phyloP scores from a whole-genome alignment of 2,888 invertebrate species.

The Ornithoptera alexandrae region DNA sequence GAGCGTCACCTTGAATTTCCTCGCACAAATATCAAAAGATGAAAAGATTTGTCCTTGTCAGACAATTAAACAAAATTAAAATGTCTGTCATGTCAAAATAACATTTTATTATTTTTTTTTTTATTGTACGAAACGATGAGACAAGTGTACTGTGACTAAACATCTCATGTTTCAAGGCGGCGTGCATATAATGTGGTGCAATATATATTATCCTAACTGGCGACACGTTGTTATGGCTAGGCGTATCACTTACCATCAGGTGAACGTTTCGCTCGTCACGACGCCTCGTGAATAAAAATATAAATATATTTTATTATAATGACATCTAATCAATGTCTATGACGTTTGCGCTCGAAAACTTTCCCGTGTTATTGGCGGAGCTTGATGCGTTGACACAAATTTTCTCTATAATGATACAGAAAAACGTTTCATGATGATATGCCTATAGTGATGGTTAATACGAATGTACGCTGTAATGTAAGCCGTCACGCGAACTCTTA shows the following conservation, averaged over 20 bases:
- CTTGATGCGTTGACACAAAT: slow-evolving; percentile 44
- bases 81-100: no score
- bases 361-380: slow-evolving; percentile 48
- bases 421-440: slow-evolving; percentile 39
- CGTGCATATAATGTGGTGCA: no score
- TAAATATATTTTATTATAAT: background rate
- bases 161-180: no score
- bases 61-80: no score
- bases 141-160: no score
- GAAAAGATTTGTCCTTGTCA: no score
- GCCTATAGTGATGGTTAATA: slow-evolving; percentile 37
- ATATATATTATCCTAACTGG: no score
- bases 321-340: slow-evolving; percentile 40
- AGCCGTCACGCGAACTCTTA: slow-evolving; percentile 54
- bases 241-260: no score
- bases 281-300: background rate
- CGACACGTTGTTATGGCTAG: no score
- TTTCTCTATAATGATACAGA: slow-evolving; percentile 58
- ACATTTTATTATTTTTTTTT: no score
- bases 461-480: slow-evolving; percentile 45
- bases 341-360: slow-evolving; percentile 46
- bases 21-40: background rate
- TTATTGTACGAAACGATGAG: no score
- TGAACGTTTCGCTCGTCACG: no score
- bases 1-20: background rate